Base-by-base conservation (phyloP, 2,888 invertebrate species). In the Aspidiotus rigidus region DNA sequence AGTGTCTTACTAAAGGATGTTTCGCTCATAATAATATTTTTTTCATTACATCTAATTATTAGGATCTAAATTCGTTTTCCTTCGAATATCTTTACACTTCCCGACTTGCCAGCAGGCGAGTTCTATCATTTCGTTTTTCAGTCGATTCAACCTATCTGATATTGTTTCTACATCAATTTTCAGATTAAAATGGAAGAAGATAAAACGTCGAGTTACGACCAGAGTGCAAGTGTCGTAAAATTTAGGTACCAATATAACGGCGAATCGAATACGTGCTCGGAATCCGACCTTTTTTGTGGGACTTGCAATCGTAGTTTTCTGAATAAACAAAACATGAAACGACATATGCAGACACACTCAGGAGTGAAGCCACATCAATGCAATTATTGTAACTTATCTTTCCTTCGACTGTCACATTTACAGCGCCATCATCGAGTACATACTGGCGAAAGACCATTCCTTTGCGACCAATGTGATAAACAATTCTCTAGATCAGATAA, bases 401-500 rank as follows among this genome's bases (percentile, higher is more conserved):
- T 87, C 78, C 84, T 85, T 72, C 81, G 87, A 59, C 84, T 86
- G 11, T 87, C 87, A 0, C 87, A 87, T 77, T 79, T 87, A 73
- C 83, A 83, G 57, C 81, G 87, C 0, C 87, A 87, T 77, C 82
- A 85, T 73, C 80, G 87, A 71, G 86, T 86, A 41, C 87, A 87
- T 78, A 87, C 87, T 0, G 87, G 87, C 70, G 74, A 87, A 78
- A 79, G 86, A 10, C 87, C 87, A 5, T 87, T 84, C 78, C 83
- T 83, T 66, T 87, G 87, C 77, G 83, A 82, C 74, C 82, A 84
- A 72, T 87, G 87, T 78, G 86, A 85, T 0, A 84, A 86, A 69
- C 84, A 85, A 73, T 87, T 87, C 79, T 86, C 87, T 28, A 80
- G 87, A 71, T 86, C 86, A 73, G 87, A 87, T 77, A 87, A 87